A percentile compares a stretch with the other conserved stretches of the same genome.
phyloP scores from a whole-genome alignment of 2,113 vertebrate genomes.

The Psammodynastes pulverulentus region DNA sequence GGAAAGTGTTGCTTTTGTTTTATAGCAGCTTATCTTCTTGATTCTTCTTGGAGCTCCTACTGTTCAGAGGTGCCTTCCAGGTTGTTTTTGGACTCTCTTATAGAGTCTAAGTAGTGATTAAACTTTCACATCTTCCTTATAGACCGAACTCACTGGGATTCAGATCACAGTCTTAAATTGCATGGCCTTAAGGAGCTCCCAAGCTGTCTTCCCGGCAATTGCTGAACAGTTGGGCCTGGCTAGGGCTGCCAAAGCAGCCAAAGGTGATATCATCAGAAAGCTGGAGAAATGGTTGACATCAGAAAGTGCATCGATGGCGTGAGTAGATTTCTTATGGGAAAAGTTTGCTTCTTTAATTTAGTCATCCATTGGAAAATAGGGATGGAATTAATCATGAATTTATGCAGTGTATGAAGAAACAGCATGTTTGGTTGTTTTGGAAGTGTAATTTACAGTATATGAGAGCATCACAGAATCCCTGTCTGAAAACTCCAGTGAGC shows the following conservation, averaged over 20 bases:
- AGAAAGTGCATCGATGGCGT: slow-evolving; percentile 79
- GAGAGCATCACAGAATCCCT: neutral
- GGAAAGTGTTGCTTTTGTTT: neutral
- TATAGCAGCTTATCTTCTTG: neutral
- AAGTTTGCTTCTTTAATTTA: rapidly evolving
- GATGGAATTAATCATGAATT: neutral
- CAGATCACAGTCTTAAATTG: slow-evolving; percentile 85
- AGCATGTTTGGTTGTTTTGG: neutral
- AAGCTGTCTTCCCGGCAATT: slow-evolving; percentile 81
- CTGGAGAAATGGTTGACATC: slow-evolving; percentile 79
- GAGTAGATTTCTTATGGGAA: slow-evolving; percentile 49
- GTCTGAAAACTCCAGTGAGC: neutral
- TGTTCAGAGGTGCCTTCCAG: neutral
- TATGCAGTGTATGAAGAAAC: neutral
- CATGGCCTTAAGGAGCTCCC: slow-evolving; percentile 85
- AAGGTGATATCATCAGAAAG: slow-evolving; percentile 57
- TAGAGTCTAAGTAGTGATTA: neutral
- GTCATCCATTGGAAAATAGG: neutral
- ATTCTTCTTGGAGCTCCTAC: neutral
- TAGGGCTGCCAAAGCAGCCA: slow-evolving; percentile 38
- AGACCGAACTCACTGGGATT: slow-evolving; percentile 74
- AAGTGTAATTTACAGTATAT: neutral
- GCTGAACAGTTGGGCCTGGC: slow-evolving; percentile 74
- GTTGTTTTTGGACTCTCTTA: neutral
- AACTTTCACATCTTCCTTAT: slow-evolving; percentile 16